Evolutionary conservation across 2,888 invertebrate species (phyloP), one percentile per base, ranked within the genome.

Genomic region (Metellina segmentata): DNA sequence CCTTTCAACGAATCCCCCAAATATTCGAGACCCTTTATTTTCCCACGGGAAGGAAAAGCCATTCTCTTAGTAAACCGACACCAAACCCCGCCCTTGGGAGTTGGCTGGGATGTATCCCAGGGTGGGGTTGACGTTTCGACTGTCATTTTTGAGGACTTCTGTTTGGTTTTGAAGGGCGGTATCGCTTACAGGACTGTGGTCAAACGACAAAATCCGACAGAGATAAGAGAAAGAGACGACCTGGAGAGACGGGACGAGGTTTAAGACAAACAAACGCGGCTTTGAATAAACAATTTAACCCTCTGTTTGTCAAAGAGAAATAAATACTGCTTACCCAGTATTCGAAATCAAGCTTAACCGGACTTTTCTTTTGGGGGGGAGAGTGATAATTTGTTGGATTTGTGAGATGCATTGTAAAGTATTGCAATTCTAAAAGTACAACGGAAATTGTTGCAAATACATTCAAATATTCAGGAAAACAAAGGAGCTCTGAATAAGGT

Each of bases 41-140:
- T 91, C 91, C 79, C 91, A 91, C 77, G 91, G 91, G 87, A 91
- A 88, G 61, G 16, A 51, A n/a, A 48, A 49, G 8, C 20, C 52
- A 13, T 20, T 19, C 75, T 48, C 48, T 48, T 11, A 11, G 91
- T 87, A 88, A 91, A 87, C 19, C 72, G 87, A 91, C 87, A 79
- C 79, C 53, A 13, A 8, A 71, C 53, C 69, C 61, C 34, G 61
- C 34, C 34, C n/a, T 6, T 69, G 34, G n/a, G 74, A 49, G 53
- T 75, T 7, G 20, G 19, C 74, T 61, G 86, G 49, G 61, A 61
- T 85, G 52, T 74, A 81, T 90, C 75, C 75, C 74, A 70, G 81
- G 91, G 91, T 91, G 91, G 82, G 87, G 87, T 71, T 48, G 71
- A 82, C 83, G 20, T 77, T 13, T 72, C 83, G n/a, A 53, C 83